Evolutionary conservation across 1,140 invertebrate genomes (phyloP), one percentile per base, ranked within the genome.

Genomic region (Halesus radiatus): DNA sequence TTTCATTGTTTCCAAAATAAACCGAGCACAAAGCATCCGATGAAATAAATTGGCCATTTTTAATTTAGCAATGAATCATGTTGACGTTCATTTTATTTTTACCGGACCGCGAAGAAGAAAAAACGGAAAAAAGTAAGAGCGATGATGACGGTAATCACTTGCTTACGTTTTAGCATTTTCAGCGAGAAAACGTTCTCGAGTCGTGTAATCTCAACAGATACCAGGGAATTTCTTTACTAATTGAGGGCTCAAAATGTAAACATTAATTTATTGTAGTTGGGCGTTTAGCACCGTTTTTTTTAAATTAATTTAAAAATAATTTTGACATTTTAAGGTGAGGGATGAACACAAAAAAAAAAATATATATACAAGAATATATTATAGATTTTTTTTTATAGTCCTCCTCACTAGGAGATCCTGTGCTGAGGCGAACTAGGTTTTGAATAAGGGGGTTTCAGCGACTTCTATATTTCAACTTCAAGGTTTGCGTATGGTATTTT

Each of bases 51-150:
- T 54, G 50, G 50, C 23, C 70, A 29, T 74, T 70, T 70, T 70
- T 70, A 70, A 70, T 70, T 74, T 74, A 54, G 53, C 70, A 29
- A 74, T 74, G 22, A 74, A 74, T 74, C 53, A 53, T 53, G 70
- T 53, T 74, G 50, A 56, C 53, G 50, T 53, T 74, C 22, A 74
- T 74, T 74, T 45, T 74, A 74, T 74, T 74, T 74, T 29, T 29
- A 70, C 37, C 66, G 37, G 37, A 70, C 66, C 66, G 37, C 66
- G 18, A 45, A 70, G 29, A 37, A 68, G 66, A 37, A 32, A 64
- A 70, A 70, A 70, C 66, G 37, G 6, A 22, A 37, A 50, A 50
- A 70, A 70, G 66, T 18, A 70, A 26, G 62, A 70, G 66, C 66
- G 66, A 18, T 70, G 29, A 70, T 70, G 66, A 37, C 22, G 29